Evolutionary conservation across 2,113 vertebrate species (phyloP), one percentile per base, ranked within the genome.

Genomic region (Acrocephalus arundinaceus): DNA sequence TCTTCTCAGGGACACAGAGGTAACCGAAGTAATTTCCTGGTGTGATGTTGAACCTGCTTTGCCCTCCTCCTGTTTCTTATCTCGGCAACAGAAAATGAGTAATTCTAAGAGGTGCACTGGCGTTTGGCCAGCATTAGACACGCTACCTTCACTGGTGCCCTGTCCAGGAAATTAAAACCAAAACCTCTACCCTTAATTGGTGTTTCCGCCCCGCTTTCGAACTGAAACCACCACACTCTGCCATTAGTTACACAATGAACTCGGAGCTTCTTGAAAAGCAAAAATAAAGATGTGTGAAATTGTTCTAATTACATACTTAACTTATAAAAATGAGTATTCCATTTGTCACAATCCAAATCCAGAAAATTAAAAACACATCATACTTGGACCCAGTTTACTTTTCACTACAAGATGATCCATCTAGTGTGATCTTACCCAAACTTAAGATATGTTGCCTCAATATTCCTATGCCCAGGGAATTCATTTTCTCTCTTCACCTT

Each of bases 231-330:
- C 14, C 43, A 71, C 61, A 71, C 67, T 93, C 67, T 95, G 86
- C 71, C 91, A 85, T 94, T 94, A 95, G 74, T 95, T 96, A 79
- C 68, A 79, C 35, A 66, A 79, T 72, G 96, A 93, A 97, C 92
- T 48, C 65, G 57, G 79, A 77, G 68, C 59, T 55, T 96, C 89
- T 85, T 93, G 65, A 96, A 97, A 89, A 94, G 22, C 51, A 81
- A 90, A 95, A 91, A 87, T 89, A 96, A 96, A 96, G 62, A 95
- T 63, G 41, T 68, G 5, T 94, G 74, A 97, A 96, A 95, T 95
- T 35, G 20, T 87, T 95, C 33, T 92, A 87, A 96, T 96, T 92
- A 76, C 66, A 82, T 74, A 83, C 37, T 81, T 90, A 55, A 79
- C 76, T 92, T 61, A 77, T 37, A 97, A 87, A 91, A 91, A 89